A percentile compares a stretch with the other conserved stretches of the same genome.
These are phyloP conservation scores for Epizoanthus rinbou DNA, from an alignment of 92 coral and sea anemone genomes.

Conservation along the genomic window DNA sequence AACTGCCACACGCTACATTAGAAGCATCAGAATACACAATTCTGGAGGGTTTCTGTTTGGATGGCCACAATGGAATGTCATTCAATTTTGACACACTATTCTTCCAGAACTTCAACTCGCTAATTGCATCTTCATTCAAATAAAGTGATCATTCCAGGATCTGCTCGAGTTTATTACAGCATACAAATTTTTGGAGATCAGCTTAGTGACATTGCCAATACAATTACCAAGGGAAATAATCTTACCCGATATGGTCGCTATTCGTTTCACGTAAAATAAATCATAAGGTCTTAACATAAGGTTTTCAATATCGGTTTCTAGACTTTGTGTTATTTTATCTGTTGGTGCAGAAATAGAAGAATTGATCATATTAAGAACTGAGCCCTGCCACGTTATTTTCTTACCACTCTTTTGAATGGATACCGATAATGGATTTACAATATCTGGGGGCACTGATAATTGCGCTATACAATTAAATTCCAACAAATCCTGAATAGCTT, in stretches of 20 bases:
- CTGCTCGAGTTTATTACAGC: conserved; percentile 35
- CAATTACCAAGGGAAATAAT: conserved; percentile 51
- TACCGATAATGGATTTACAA: conserved; percentile 28
- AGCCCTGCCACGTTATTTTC: no score
- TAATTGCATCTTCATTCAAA: conserved; percentile 21
- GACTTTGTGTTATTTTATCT: conserved; percentile 30
- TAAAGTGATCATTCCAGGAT: conserved; percentile 41
- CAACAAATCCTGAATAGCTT: conserved; percentile 31
- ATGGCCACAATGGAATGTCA: conserved; percentile 38
- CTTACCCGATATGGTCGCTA: conserved; percentile 51
- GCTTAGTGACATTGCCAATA: conserved; percentile 52
- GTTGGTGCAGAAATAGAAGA: conserved; percentile 50
- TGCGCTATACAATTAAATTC: background rate
- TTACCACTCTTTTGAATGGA: conserved; percentile 39
- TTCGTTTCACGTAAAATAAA: conserved; percentile 25
- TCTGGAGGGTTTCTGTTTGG: conserved; percentile 10
- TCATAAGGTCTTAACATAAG: background rate
- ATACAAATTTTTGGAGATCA: conserved; percentile 59
- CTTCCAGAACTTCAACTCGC: conserved; percentile 40
- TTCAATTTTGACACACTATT: conserved; percentile 8
- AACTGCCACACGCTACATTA: conserved; percentile 32
- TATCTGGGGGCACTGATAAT: conserved; percentile 31
- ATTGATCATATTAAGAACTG: conserved; percentile 26
- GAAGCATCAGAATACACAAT: conserved; percentile 53
- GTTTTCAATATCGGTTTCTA: conserved; percentile 25